These are phyloP conservation scores for Malurus cyaneus DNA, from an alignment of 2,113 vertebrate genomes.

Conservation along the genomic window DNA sequence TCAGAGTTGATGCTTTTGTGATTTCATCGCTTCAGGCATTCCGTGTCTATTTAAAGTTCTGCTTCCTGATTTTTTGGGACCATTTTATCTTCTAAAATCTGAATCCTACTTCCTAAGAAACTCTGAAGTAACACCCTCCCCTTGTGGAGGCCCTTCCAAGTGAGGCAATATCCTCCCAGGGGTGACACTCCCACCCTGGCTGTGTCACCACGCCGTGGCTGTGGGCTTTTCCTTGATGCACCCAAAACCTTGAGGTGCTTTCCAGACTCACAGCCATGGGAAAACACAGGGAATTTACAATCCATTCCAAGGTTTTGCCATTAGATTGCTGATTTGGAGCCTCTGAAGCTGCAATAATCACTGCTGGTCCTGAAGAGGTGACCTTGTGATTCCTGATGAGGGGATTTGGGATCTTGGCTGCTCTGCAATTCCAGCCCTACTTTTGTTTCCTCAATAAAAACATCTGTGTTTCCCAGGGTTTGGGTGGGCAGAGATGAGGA, in stretches of 20 bases:
- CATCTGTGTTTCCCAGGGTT: background rate
- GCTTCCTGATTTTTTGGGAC: background rate
- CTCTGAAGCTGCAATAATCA: background rate
- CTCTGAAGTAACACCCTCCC: background rate
- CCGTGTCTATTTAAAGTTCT: background rate
- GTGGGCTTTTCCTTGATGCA: background rate
- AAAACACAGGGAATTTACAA: background rate
- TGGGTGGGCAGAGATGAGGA: background rate
- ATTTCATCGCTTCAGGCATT: slow-evolving; percentile 29
- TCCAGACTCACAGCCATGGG: background rate
- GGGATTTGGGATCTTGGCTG: background rate
- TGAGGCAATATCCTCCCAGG: background rate
- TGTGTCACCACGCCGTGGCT: fast-evolving
- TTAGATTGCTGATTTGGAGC: background rate
- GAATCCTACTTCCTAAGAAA: background rate
- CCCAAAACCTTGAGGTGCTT: background rate
- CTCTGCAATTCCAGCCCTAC: background rate
- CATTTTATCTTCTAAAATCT: background rate
- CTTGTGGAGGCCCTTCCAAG: background rate
- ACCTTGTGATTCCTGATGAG: background rate
- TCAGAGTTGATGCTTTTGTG: background rate
- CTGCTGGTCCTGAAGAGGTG: background rate
- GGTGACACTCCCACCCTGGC: background rate
- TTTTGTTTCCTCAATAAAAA: background rate
- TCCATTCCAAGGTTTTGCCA: background rate